phyloP scores from a whole-genome alignment of 2,113 vertebrate genomes.

The Malurus alboscapulatus region DNA sequence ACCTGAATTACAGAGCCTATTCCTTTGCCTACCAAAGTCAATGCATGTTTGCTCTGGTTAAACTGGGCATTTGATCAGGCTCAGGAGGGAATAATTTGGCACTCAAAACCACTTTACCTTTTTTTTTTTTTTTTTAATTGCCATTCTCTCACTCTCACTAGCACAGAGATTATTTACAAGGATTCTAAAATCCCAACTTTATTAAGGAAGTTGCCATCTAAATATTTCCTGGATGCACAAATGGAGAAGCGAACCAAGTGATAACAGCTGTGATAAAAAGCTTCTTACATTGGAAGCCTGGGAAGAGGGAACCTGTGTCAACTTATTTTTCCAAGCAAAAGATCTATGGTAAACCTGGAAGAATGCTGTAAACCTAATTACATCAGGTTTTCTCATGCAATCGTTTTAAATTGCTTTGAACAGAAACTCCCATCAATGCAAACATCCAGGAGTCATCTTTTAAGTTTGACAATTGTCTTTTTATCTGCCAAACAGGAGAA shows the following conservation, averaged over 20 bases:
- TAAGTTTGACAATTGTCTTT: background rate
- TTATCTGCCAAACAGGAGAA: background rate
- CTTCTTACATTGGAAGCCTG: background rate
- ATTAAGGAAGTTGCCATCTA: background rate
- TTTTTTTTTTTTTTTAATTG: background rate
- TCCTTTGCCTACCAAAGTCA: background rate
- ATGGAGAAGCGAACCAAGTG: background rate
- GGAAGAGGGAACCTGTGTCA: background rate
- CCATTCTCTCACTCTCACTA: background rate
- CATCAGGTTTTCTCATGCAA: background rate
- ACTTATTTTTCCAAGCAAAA: background rate
- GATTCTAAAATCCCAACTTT: background rate
- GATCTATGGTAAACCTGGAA: background rate
- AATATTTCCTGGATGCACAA: background rate
- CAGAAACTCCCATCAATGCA: background rate
- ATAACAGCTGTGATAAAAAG: background rate
- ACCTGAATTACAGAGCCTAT: background rate
- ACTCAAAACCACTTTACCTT: background rate
- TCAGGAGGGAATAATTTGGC: background rate
- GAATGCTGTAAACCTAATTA: background rate
- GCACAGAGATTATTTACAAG: background rate
- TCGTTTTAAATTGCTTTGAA: background rate
- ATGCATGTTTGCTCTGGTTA: background rate
- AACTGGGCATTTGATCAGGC: background rate
- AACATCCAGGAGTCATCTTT: background rate